Percentiles rank a stretch among this genome's conserved stretches.
Evolutionary conservation across 2,797 vertebrate species (phyloP).

Genomic region (Babyrousa celebensis): DNA sequence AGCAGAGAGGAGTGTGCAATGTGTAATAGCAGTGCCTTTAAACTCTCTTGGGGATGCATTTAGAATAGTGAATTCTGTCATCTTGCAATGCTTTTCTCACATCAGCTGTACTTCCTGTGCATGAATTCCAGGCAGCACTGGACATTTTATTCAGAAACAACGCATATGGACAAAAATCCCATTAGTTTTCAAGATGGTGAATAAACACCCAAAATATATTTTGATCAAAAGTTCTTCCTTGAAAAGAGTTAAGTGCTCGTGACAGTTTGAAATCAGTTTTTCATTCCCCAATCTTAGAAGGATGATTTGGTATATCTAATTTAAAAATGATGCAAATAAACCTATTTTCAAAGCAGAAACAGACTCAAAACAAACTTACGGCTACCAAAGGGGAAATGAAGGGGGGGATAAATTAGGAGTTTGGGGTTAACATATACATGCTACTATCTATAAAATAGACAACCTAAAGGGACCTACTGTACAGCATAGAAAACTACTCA

Average conservation of each 20-base stretch:
- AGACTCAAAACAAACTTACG: no score
- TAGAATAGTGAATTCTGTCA: constrained; percentile 76
- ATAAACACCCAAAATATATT: not conserved
- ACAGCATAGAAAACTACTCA: no score
- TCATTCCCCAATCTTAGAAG: constrained; percentile 53
- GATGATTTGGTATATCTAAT: no score
- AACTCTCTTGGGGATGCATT: constrained; percentile 69
- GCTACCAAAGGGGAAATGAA: no score
- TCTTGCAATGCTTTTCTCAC: constrained; percentile 50
- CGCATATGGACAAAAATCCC: constrained; percentile 13
- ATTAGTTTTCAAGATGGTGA: constrained; percentile 64
- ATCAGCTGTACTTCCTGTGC: constrained; percentile 16
- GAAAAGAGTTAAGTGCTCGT: constrained; percentile 31
- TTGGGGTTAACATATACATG: no score
- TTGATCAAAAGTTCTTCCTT: constrained; percentile 51
- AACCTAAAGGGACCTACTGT: no score
- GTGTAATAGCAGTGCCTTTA: constrained; percentile 54
- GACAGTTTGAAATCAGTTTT: constrained; percentile 34
- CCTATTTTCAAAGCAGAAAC: no score
- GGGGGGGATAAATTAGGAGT: no score
- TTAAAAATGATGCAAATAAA: no score
- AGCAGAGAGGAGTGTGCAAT: constrained; percentile 47
- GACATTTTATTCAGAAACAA: constrained; percentile 72
- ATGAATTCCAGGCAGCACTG: constrained; percentile 3
- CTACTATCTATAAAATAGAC: no score